phyloP scores from a whole-genome alignment of 2,113 vertebrate genomes.

The Zapornia atra region DNA sequence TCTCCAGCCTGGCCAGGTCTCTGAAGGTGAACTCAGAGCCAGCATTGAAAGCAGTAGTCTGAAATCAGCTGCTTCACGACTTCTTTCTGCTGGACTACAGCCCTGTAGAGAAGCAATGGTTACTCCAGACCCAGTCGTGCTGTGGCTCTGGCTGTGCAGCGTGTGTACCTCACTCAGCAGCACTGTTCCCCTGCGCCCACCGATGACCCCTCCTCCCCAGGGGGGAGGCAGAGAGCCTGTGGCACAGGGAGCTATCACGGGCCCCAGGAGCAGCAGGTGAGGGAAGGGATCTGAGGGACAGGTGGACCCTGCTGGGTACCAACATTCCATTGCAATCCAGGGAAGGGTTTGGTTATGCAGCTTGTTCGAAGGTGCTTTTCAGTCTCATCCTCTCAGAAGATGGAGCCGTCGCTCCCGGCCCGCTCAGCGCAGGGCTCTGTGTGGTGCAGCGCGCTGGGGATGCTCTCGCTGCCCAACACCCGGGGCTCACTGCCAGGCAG shows the following conservation, averaged over 20 bases:
- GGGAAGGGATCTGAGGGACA: not conserved
- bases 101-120: not conserved
- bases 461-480: too few species aligned
- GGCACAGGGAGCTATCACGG: not conserved
- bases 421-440: accelerated
- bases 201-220: accelerated
- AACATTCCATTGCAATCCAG: not conserved
- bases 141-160: not conserved
- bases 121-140: not conserved
- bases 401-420: not conserved
- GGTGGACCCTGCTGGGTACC: not conserved
- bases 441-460: not conserved
- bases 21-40: not conserved
- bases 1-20: too few species aligned
- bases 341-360: too few species aligned
- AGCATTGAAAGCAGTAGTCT: not conserved
- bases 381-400: not conserved
- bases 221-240: not conserved
- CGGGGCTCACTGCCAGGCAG: too few species aligned
- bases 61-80: not conserved
- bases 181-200: accelerated
- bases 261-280: not conserved
- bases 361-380: not conserved
- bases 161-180: not conserved
- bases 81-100: not conserved